A percentile compares a stretch with the other conserved stretches of the same genome.
These are phyloP conservation scores for Dicrostonyx torquatus DNA, from an alignment of 2,797 vertebrate species.

Conservation along the genomic window DNA sequence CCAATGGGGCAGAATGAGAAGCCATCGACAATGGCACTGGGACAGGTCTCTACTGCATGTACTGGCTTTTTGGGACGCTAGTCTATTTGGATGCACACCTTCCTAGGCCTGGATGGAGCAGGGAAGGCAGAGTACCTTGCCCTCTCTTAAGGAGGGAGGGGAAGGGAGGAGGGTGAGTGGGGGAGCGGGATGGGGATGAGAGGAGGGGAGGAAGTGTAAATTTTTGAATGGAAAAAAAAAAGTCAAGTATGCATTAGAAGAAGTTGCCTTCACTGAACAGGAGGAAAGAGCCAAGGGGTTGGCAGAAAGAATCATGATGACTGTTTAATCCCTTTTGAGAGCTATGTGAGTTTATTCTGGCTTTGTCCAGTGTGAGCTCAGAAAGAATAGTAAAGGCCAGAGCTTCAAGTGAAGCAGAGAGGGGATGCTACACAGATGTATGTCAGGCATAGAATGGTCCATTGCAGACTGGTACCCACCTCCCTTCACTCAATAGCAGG, in stretches of 20 bases:
- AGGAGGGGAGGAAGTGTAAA: too few relatives aligned
- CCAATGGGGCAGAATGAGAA: too few relatives aligned
- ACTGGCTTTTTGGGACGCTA: too few relatives aligned
- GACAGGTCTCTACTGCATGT: too few relatives aligned
- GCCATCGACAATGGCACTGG: too few relatives aligned
- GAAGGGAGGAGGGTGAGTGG: too few relatives aligned
- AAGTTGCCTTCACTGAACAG: not conserved
- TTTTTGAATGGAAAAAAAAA: too few relatives aligned
- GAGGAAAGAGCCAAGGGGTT: not conserved
- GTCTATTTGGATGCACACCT: too few relatives aligned
- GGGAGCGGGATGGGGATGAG: too few relatives aligned
- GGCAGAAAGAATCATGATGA: constrained; percentile 51
- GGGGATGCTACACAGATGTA: not conserved
- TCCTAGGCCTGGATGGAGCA: too few relatives aligned
- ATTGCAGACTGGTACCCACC: not conserved
- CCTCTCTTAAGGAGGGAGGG: too few relatives aligned
- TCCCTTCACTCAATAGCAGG: not conserved
- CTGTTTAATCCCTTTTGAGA: constrained; percentile 18
- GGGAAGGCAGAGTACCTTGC: too few relatives aligned
- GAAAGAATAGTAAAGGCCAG: constrained; percentile 43
- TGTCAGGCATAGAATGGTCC: not conserved
- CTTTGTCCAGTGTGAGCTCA: constrained; percentile 43
- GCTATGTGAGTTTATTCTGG: constrained; percentile 48
- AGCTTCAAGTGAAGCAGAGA: not conserved
- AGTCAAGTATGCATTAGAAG: constrained; percentile 52